phyloP scores from a whole-genome alignment of 2,113 vertebrate species.

The Ceuthmochares aereus region DNA sequence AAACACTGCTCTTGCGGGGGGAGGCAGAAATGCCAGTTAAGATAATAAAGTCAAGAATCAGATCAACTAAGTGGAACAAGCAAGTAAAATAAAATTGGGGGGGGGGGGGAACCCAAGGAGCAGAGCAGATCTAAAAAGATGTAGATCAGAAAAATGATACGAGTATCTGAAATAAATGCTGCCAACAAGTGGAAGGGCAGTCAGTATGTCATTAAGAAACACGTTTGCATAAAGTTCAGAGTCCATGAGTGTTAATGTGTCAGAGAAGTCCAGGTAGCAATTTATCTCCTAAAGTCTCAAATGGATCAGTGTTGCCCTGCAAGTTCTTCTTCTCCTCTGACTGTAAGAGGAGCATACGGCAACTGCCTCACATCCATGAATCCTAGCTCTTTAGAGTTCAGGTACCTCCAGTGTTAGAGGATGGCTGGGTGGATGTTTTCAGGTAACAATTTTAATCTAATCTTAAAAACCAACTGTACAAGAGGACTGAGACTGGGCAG shows the following conservation, averaged over 20 bases:
- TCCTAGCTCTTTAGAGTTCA: background rate
- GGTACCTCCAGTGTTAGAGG: background rate
- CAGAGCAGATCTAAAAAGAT: background rate
- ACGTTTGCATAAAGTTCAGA: background rate
- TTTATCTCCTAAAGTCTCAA: background rate
- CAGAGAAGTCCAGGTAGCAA: background rate
- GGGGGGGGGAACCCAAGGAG: background rate
- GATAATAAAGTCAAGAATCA: conserved; percentile 7
- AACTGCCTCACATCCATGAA: background rate
- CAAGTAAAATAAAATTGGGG: background rate
- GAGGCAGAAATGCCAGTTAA: background rate
- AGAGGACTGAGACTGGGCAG: background rate
- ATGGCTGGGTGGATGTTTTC: background rate
- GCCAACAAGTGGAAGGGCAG: background rate
- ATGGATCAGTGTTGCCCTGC: rapidly evolving
- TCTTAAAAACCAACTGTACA: background rate
- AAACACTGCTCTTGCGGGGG: background rate
- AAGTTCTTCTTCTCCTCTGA: background rate
- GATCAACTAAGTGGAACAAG: conserved; percentile 1
- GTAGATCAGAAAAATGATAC: background rate
- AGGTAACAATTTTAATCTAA: background rate
- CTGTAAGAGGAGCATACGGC: background rate
- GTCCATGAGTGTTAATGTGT: background rate
- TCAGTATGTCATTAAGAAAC: background rate
- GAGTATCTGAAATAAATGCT: background rate